A percentile compares a stretch with the other conserved stretches of the same genome.
Conservation (phyloP, 2,888 invertebrate genomes). For the Electrophaes corylata region DNA sequence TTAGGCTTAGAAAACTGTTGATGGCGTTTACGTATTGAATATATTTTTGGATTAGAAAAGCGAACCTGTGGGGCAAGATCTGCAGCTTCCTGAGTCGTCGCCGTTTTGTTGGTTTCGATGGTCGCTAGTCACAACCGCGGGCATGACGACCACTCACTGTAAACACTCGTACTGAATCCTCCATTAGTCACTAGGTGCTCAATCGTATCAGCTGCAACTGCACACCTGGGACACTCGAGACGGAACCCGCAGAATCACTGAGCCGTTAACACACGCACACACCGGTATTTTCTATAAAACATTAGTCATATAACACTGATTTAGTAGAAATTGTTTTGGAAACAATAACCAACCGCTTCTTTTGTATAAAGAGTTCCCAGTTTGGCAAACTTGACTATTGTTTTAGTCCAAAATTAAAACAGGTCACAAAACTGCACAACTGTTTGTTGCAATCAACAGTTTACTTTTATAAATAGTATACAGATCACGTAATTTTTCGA, state of each 20-base stretch:
- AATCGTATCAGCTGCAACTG: slow-evolving; percentile 52
- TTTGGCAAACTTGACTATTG: slow-evolving; percentile 39
- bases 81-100: slow-evolving; percentile 67
- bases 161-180: slow-evolving; percentile 62
- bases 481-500: slow-evolving; percentile 61
- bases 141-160: slow-evolving; percentile 68
- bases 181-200: slow-evolving; percentile 69
- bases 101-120: slow-evolving; percentile 73
- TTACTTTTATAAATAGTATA: slow-evolving; percentile 49
- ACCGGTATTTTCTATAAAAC: slow-evolving; percentile 57
- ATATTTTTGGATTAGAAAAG: slow-evolving; percentile 30
- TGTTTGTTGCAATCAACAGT: slow-evolving; percentile 33
- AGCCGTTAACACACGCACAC: slow-evolving; percentile 76
- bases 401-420: slow-evolving; percentile 32
- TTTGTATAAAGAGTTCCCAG: slow-evolving; percentile 47
- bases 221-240: slow-evolving; percentile 61
- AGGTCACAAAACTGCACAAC: slow-evolving; percentile 36
- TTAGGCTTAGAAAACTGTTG: slow-evolving; percentile 42
- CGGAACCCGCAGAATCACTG: slow-evolving; percentile 42
- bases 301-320: slow-evolving; percentile 62
- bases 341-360: slow-evolving; percentile 63
- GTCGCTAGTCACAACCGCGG: slow-evolving; percentile 68
- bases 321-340: slow-evolving; percentile 66
- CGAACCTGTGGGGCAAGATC: slow-evolving; percentile 76
- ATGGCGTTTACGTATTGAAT: not conserved